A percentile compares a stretch with the other conserved stretches of the same genome.
Evolutionary conservation across 2,113 vertebrate species (phyloP).

Genomic region (Boulengeromyrus knoepffleri): DNA sequence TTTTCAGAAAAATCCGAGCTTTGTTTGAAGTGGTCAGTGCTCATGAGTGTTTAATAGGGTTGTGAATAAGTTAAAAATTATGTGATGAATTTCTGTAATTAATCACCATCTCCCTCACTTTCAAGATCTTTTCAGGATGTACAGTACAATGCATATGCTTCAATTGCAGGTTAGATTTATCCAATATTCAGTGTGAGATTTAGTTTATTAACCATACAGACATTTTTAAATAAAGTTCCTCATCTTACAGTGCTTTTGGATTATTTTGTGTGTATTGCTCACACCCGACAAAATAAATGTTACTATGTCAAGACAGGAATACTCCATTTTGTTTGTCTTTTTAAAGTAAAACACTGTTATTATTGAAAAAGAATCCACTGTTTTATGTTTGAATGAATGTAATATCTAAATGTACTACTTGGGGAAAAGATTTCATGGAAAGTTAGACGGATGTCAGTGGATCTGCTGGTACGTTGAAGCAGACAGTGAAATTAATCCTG

Average conservation of each 20-base stretch:
- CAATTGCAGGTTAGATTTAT: not conserved
- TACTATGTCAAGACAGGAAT: no score
- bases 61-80: not conserved
- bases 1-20: not conserved
- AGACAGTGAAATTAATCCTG: not conserved
- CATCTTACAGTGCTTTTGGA: no score
- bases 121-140: not conserved
- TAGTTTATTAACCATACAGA: no score
- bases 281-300: no score
- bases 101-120: not conserved
- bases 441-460: not conserved
- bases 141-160: not conserved
- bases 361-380: not conserved
- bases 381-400: not conserved
- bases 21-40: not conserved
- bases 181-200: no score
- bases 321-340: not conserved
- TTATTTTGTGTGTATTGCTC: no score
- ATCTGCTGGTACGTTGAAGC: no score
- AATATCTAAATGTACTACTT: not conserved
- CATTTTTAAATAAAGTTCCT: no score
- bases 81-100: not conserved
- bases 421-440: not conserved
- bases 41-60: not conserved
- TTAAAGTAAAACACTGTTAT: not conserved